These are phyloP conservation scores for Arctocebus calabarensis DNA, from an alignment of 2,797 vertebrate species.

Conservation along the genomic window DNA sequence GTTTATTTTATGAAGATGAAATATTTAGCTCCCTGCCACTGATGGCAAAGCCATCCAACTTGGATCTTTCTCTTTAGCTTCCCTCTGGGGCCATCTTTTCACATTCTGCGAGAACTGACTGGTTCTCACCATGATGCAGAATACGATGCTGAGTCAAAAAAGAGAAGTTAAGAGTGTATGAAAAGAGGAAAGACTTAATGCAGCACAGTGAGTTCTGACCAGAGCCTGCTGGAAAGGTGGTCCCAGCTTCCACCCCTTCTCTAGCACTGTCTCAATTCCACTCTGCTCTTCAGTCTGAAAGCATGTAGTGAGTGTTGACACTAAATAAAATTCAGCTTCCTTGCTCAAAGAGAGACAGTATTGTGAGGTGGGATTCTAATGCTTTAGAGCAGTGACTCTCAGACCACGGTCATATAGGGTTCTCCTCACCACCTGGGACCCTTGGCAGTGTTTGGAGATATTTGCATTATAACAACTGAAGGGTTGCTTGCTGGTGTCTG, in stretches of 20 bases:
- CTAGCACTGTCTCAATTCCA: not conserved
- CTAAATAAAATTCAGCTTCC: not conserved
- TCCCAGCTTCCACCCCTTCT: not conserved
- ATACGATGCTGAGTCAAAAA: not conserved
- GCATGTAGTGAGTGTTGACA: not conserved
- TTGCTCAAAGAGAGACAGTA: not conserved
- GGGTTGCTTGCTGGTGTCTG: not conserved
- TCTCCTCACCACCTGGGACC: not conserved
- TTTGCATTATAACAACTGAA: not conserved
- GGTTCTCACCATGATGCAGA: not conserved
- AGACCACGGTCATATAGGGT: not conserved
- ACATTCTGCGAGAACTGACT: constrained; percentile 65
- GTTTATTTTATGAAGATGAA: constrained; percentile 91
- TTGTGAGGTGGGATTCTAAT: not conserved
- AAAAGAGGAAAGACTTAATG: not conserved
- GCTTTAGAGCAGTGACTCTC: not conserved
- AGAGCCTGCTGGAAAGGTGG: not conserved
- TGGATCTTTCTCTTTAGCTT: constrained; percentile 72
- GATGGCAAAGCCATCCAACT: constrained; percentile 80
- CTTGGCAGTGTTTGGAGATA: not conserved
- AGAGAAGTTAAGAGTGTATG: not conserved
- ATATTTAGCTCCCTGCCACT: constrained; percentile 87
- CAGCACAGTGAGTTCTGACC: not conserved
- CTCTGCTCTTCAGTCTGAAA: not conserved
- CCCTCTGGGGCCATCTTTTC: constrained; percentile 78